Base-by-base conservation (phyloP, 2,888 invertebrate genomes). In the Craniophora ligustri region DNA sequence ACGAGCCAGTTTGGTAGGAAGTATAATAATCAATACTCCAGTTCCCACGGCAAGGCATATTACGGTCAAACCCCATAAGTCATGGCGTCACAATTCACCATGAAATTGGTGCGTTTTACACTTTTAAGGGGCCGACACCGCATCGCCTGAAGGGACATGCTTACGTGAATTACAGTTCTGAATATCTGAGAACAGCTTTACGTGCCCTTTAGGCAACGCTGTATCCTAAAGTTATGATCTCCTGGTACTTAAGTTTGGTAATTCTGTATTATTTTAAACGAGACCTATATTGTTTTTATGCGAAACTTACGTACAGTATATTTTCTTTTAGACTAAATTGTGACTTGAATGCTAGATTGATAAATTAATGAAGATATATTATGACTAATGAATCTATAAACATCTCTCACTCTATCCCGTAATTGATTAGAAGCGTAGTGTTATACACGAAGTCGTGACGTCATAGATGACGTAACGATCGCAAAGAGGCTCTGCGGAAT, bases 81-180 rank as follows among this genome's bases (percentile, higher is more conserved):
- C 59, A 51, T 39, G 62, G 58, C 36, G 49, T 48, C 60, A 60
- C 64, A 75, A 76, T 73, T 41, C 56, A 57, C 66, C 67, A 59
- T 76, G 66, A 76, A 76, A 76, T 75, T 75, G 73, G 55, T 60
- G 42, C 54, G 39, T 61, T 63, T 54, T 6, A 34, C 11, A 44
- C 56, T 61, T 55, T 55, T 55, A 38, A 40, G 42, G 15, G 30
- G 21, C 38, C 42, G 42, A 21, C 36, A 36, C 49, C 47, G 50
- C 46, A 13, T 28, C 11, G 54, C 53, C 59, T 40, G 0, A 7
- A 50, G 64, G 68, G 41, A 36, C n/a, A n/a, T n/a, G n/a, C 35
- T 35, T 23, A 30, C 21, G 32, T 21, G 19, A 46, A 39, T 63
- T 45, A 45, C 62, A 51, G 62, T 48, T 42, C 39, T 35, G 45